Evolutionary conservation across 2,888 invertebrate genomes (phyloP).

Genomic region (Xanthostigma xanthostigma): DNA sequence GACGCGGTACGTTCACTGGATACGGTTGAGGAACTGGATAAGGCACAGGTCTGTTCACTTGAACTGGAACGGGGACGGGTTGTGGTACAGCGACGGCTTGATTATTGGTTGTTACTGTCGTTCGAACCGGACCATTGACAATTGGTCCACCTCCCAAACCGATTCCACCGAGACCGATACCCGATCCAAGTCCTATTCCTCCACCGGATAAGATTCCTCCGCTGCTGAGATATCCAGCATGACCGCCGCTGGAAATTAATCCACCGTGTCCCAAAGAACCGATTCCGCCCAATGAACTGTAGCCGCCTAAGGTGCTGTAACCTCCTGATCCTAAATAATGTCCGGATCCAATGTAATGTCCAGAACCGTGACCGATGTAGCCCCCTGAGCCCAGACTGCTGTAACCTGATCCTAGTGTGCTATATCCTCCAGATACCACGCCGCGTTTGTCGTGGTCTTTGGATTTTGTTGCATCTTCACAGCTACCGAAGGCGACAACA

Average conservation of each 20-base stretch:
- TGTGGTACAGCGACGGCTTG: slow-evolving; percentile 25
- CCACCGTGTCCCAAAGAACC: slow-evolving; percentile 8
- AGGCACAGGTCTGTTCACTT: slow-evolving; percentile 33
- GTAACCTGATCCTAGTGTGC: background rate
- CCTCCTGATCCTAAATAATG: slow-evolving; percentile 21
- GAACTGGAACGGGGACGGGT: slow-evolving; percentile 26
- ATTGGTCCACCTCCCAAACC: slow-evolving; percentile 11
- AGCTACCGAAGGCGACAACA: background rate
- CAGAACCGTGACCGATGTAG: slow-evolving; percentile 5
- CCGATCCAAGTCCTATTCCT: slow-evolving; percentile 5
- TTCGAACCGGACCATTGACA: slow-evolving; percentile 24
- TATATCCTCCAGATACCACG: background rate
- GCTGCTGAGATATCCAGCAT: background rate
- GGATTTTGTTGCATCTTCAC: background rate
- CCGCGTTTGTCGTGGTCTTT: slow-evolving; percentile 1
- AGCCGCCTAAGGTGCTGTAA: slow-evolving; percentile 19
- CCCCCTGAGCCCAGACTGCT: background rate
- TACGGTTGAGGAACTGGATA: slow-evolving; percentile 37
- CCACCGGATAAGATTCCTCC: slow-evolving; percentile 7
- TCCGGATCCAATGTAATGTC: slow-evolving; percentile 6
- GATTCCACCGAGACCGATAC: slow-evolving; percentile 8
- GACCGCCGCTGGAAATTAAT: slow-evolving; percentile 6
- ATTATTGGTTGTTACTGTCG: slow-evolving; percentile 23
- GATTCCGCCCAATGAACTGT: slow-evolving; percentile 11
- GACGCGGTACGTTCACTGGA: slow-evolving; percentile 33